Evolutionary conservation across 2,113 vertebrate genomes (phyloP), one percentile per base, ranked within the genome.

Genomic region (Channa argus): DNA sequence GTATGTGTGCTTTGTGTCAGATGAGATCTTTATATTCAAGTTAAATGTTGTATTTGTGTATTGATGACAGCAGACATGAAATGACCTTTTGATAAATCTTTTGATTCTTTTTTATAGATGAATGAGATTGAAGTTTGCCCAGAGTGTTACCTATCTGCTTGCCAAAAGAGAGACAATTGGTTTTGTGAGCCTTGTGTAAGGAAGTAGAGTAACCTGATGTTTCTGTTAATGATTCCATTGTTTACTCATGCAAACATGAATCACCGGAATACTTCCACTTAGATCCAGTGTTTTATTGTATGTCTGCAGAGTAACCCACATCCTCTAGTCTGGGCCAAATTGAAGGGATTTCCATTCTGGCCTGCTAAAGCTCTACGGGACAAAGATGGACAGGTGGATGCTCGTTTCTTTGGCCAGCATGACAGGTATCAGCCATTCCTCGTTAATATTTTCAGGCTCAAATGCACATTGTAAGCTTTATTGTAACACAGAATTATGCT

Each of bases 141-240:
- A 41, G 98, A 99, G 93, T 99, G 98, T 92, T 99, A 99, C 83
- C 94, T 99, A 89, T 97, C 98, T 90, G 96, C 98, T 86, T 99
- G 98, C 94, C 98, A 99, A 93, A 99, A 99, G 96, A 94, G 97
- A 86, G 98, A 99, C 82, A 98, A 98, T 94, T 99, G 98, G 98
- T 99, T 99, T 95, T 99, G 98, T 92, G 98, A 99, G 91, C 98
- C 98, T 90, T 99, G 98, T 95, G 98, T 99, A 95, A 98, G 98
- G 94, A 52, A 45, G 59, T 52, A 60, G 47, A 66, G 24, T 77
- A 56, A 52, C 66, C 64, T 74, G 11, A 66, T 10, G 50, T 75
- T 66, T 71, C 47, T 83, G 65, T 55, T 67, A 8, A 56, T 80
- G 47, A 56, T 61, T 50, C 44, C 44, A 14, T n/a, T 47, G 11